These are phyloP conservation scores for fruit fly (Drosophila melanogaster) DNA, from an alignment of 1,140 invertebrate species.

Conservation along the genomic window DNA sequence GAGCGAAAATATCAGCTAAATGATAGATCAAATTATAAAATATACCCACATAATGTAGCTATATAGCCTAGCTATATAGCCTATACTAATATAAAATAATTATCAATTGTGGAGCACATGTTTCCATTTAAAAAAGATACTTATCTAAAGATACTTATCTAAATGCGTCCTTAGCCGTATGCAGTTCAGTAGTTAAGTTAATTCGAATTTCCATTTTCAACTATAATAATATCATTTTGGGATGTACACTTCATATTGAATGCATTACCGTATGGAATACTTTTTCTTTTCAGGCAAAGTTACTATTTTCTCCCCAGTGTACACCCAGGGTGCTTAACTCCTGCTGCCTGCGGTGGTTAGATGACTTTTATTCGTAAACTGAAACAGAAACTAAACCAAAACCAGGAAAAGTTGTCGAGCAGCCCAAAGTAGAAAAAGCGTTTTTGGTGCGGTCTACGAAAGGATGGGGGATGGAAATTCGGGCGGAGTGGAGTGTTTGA, in stretches of 20 bases:
- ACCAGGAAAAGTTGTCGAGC: constrained; percentile 49
- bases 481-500: background rate
- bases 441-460: constrained; percentile 27
- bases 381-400: constrained; percentile 51
- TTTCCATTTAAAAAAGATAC: too few species aligned
- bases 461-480: constrained; percentile 4
- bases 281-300: background rate
- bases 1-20: background rate
- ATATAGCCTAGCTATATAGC: too few species aligned
- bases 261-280: too few species aligned
- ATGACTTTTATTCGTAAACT: constrained; percentile 80
- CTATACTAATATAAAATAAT: too few species aligned
- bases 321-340: constrained; percentile 6
- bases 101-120: too few species aligned
- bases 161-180: too few species aligned
- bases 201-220: background rate
- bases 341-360: constrained; percentile 44
- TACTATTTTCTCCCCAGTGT: constrained; percentile 13
- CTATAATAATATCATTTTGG: too few species aligned
- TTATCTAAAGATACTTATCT: too few species aligned
- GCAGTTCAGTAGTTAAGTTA: background rate
- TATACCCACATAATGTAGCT: too few species aligned
- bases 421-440: constrained; percentile 41
- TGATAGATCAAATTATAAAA: background rate
- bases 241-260: too few species aligned